Base-by-base conservation (phyloP, 2,113 vertebrate genomes). In the Vulpes vulpes region DNA sequence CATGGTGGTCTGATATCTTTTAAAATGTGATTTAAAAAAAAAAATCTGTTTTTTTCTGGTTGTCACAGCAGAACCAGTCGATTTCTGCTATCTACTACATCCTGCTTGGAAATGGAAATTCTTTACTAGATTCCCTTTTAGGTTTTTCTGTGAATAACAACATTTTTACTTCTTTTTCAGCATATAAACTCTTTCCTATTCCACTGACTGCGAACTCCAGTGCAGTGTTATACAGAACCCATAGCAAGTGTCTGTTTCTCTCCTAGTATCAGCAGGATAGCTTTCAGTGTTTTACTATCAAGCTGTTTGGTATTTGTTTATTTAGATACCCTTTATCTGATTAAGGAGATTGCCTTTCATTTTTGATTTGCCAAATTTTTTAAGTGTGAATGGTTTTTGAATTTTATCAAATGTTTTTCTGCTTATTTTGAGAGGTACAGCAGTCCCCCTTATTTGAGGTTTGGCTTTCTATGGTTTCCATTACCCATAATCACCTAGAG, bases 121-220 rank as follows among this genome's bases (percentile, higher is more conserved):
- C 22, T 79, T 71, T 85, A 57, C 10, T 84, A 79, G 79, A 62
- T 79, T 73, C 53, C 25, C 5, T 71, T 57, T 96, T 76, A 60
- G 35, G 20, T 85, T 86, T 95, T 95, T 93, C 32, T 90, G 16
- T 90, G 80, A 90, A 67, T 87, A 97, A 69, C 65, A 60, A 57
- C 59, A 57, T 71, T 67, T 82, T 81, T 80, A 20, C 53, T 86
- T 89, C 35, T 71, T 82, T 69, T 79, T 53, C 19, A 22, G 7
- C 81, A 16, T 60, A 12, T 82, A 1, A 60, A 23, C 11, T 25
- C 79, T 64, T 49, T 11, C 32, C 59, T 55, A 2, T n/a, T 17
- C 73, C 6, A 20, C 25, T 71, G 51, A 30, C 30, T 71, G 38
- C 80, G 69, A 82, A 73, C 4, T 69, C 1, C 25, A 80, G 14